Evolutionary conservation across 2,888 invertebrate species (phyloP), one percentile per base, ranked within the genome.

Genomic region (Gibbula magus): DNA sequence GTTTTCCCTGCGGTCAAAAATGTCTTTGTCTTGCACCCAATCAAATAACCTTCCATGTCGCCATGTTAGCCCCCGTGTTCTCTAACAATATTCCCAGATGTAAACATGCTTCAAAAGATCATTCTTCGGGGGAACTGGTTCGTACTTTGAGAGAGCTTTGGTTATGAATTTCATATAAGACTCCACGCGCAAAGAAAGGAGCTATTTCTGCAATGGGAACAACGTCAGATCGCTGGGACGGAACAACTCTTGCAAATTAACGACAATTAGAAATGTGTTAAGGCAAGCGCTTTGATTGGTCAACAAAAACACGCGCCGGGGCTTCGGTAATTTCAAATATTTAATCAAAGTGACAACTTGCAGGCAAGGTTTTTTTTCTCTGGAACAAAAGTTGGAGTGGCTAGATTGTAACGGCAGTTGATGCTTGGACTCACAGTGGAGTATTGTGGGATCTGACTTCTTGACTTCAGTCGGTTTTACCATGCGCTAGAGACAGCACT

Each of bases 101-200:
- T 61, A 61, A 61, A 61, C 61, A 61, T 61, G 61, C 61, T 25
- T 61, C 61, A 61, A 61, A 61, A 25, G 61, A 61, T 61, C n/a
- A 61, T 29, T 29, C 61, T 29, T 1, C 0, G 13, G 22, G 61
- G 18, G 29, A 61, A 29, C 16, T 61, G 16, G 61, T 10, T 16
- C 29, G 61, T 13, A 29, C 22, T 61, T 25, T 29, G 8, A 22
- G 20, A 3, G 45, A 61, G 10, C 61, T 18, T 61, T 25, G 25
- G 61, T 29, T 61, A 61, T 61, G 29, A 61, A 61, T 61, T 25
- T 61, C 22, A 61, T 29, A 22, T 16, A 29, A 29, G 61, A 18
- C 29, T 22, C 22, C 29, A 8, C 61, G 13, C 25, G 61, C 29
- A 29, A 61, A 22, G 45, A 45, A 13, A 45, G 45, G 45, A 13